Percentiles rank a stretch among this genome's conserved stretches.
Evolutionary conservation across 2,888 invertebrate genomes (phyloP).

Genomic region (Gnatocerus cornutus): DNA sequence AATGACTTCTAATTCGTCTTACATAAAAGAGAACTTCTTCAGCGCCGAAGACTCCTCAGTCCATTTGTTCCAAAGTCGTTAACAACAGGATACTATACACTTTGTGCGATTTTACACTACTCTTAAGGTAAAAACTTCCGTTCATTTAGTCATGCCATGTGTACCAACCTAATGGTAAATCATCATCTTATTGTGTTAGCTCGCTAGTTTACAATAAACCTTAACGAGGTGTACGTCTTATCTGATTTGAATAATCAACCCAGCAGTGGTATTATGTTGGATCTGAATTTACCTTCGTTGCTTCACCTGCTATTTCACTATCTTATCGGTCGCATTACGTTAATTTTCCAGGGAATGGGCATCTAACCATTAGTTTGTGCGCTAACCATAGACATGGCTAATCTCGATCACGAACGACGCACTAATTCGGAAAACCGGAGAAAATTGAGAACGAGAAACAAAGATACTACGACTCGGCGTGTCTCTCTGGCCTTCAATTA

Average conservation of each 20-base stretch:
- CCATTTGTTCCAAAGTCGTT: constrained; percentile 50
- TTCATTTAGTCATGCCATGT: constrained; percentile 57
- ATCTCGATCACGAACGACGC: constrained; percentile 15
- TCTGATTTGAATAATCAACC: constrained; percentile 54
- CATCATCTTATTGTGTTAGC: constrained; percentile 54
- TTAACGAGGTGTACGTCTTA: constrained; percentile 54
- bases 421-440: not conserved
- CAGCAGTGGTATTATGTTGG: constrained; percentile 47
- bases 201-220: constrained; percentile 52
- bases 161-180: constrained; percentile 48
- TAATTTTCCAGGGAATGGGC: constrained; percentile 33
- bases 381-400: constrained; percentile 11
- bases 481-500: too few species aligned
- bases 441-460: too few species aligned
- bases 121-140: constrained; percentile 62
- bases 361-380: constrained; percentile 19
- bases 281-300: constrained; percentile 29
- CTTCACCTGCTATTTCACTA: constrained; percentile 39
- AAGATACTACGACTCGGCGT: too few species aligned
- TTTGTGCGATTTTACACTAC: constrained; percentile 53
- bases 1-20: too few species aligned
- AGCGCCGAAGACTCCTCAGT: not conserved
- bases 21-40: too few species aligned
- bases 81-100: constrained; percentile 57
- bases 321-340: constrained; percentile 36